Evolutionary conservation across 2,797 vertebrate genomes (phyloP).

Genomic region (Clarias platycephalus): DNA sequence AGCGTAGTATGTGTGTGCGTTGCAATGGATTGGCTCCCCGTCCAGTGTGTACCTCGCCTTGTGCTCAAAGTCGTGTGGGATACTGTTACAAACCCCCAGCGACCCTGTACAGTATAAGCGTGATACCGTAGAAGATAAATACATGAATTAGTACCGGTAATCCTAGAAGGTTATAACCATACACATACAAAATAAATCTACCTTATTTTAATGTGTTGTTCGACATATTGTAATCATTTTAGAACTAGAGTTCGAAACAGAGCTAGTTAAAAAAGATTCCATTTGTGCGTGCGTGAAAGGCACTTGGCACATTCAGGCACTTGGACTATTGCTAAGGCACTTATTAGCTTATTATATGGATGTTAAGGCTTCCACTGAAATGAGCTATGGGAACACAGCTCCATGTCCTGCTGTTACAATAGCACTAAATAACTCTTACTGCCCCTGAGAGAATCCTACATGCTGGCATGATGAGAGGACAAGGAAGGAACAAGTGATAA

Average conservation of each 20-base stretch:
- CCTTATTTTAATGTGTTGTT: neutral
- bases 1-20: no score
- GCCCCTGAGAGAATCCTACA: conserved; percentile 13
- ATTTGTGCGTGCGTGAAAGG: neutral
- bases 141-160: no score
- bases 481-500: neutral
- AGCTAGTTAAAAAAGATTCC: neutral
- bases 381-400: conserved; percentile 20
- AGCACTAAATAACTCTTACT: conserved; percentile 21
- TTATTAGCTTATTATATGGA: conserved; percentile 32
- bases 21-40: no score
- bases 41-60: no score
- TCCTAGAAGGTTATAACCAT: no score
- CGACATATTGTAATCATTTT: neutral
- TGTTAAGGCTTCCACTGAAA: conserved; percentile 23
- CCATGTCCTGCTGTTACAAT: conserved; percentile 18
- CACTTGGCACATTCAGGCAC: neutral
- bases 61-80: no score
- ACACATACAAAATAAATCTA: neutral
- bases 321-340: neutral
- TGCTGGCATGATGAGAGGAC: neutral
- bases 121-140: no score
- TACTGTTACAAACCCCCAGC: no score
- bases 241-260: neutral
- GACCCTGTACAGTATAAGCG: no score